Percentiles rank a stretch among this genome's conserved stretches.
Evolutionary conservation across 2,888 invertebrate genomes (phyloP).

Genomic region (Drosophila mercatorum): DNA sequence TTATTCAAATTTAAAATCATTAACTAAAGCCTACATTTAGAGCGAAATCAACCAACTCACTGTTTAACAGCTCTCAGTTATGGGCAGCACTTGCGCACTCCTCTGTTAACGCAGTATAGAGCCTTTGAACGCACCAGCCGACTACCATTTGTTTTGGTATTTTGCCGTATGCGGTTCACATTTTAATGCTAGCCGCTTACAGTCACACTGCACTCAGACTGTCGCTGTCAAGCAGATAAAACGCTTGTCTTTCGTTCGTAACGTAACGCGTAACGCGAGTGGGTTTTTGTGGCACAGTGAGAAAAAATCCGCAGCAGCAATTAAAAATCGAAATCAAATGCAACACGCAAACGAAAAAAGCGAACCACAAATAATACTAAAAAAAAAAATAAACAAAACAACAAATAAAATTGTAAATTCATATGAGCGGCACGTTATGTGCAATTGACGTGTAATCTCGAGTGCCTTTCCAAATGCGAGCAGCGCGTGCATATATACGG

Average conservation of each 20-base stretch:
- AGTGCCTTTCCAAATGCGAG: conserved; percentile 65
- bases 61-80: neutral
- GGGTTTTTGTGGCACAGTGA: conserved; percentile 41
- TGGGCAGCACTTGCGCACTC: neutral
- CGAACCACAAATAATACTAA: conserved; percentile 19
- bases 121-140: conserved; percentile 13
- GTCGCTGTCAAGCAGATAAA: conserved; percentile 56
- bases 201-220: conserved; percentile 53
- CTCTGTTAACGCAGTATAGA: conserved; percentile 16
- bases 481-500: conserved; percentile 78
- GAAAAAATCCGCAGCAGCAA: conserved; percentile 36
- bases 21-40: neutral
- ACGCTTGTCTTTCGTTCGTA: conserved; percentile 56
- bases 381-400: neutral
- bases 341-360: conserved; percentile 34
- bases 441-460: conserved; percentile 40
- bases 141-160: conserved; percentile 38
- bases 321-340: conserved; percentile 45
- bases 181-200: conserved; percentile 25
- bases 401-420: conserved; percentile 17
- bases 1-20: neutral
- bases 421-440: conserved; percentile 39
- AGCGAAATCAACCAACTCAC: neutral
- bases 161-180: conserved; percentile 14
- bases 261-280: conserved; percentile 65